phyloP scores from a whole-genome alignment of 2,797 vertebrate genomes.

The Gymnoscopelus microlampas region DNA sequence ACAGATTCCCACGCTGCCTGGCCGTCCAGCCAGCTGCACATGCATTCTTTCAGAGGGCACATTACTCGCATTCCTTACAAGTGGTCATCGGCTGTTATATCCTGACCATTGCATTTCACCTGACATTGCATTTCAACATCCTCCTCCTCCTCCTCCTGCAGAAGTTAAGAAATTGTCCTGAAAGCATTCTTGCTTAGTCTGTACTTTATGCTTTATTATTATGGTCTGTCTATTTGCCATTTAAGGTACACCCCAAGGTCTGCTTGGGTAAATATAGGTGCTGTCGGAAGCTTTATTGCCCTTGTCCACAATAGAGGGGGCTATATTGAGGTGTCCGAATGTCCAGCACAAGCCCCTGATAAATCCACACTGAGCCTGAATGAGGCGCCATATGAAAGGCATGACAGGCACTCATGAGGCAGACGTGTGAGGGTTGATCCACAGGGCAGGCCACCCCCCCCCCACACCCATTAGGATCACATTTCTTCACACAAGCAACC shows the following conservation, averaged over 20 bases:
- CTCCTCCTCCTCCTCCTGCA: constrained; percentile 35
- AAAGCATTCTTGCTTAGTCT: constrained; percentile 34
- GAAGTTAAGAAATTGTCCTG: constrained; percentile 58
- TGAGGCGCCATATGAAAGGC: constrained; percentile 48
- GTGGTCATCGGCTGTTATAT: constrained; percentile 21
- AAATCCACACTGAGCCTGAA: constrained; percentile 52
- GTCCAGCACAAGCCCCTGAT: constrained; percentile 31
- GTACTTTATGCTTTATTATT: constrained; percentile 13
- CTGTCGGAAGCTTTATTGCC: constrained; percentile 19
- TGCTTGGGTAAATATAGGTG: constrained; percentile 57
- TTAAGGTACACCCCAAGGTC: constrained; percentile 21
- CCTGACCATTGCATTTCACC: neutral
- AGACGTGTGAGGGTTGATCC: constrained; percentile 64
- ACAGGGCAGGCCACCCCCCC: constrained; percentile 44
- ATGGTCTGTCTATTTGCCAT: constrained; percentile 3
- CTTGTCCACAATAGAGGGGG: constrained; percentile 46
- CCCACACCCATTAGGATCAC: constrained; percentile 69
- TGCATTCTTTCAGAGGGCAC: constrained; percentile 13
- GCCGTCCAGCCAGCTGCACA: constrained; percentile 3
- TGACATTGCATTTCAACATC: constrained; percentile 48
- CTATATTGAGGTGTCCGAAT: constrained; percentile 46
- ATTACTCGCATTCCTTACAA: constrained; percentile 53
- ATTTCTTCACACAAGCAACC: constrained; percentile 70
- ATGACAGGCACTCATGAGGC: constrained; percentile 69
- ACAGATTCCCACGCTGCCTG: constrained; percentile 45